A percentile compares a stretch with the other conserved stretches of the same genome.
These are phyloP conservation scores for Oreochromis tanganicae DNA, from an alignment of 2,113 vertebrate genomes.

Conservation along the genomic window DNA sequence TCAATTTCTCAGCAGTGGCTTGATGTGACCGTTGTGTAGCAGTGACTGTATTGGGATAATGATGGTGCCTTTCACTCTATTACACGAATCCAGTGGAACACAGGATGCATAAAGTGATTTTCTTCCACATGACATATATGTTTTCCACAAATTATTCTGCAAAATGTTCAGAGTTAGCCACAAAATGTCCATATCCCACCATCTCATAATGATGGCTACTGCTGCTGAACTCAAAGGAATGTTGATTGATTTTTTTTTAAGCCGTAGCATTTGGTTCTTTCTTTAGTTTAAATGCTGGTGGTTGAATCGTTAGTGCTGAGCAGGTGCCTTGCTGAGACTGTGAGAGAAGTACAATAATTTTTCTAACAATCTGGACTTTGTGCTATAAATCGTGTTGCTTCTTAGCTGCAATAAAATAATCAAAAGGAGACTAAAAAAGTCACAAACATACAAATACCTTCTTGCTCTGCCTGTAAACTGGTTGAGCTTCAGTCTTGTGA, in stretches of 20 bases:
- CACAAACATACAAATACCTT: neutral
- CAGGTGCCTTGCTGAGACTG: neutral
- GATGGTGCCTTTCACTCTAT: conserved; percentile 10
- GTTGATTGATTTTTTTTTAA: neutral
- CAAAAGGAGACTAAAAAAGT: neutral
- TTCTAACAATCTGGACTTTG: neutral
- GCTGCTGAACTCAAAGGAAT: neutral
- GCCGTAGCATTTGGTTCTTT: neutral
- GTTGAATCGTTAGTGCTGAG: neutral
- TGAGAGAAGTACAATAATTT: neutral
- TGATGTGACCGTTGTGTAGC: conserved; percentile 2
- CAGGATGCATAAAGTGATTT: neutral
- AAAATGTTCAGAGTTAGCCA: neutral
- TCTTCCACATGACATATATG: neutral
- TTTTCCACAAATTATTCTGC: neutral
- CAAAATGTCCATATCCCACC: neutral
- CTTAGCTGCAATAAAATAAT: neutral
- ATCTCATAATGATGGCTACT: neutral
- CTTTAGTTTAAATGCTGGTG: neutral
- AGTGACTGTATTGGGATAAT: conserved; percentile 19
- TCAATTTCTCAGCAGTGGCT: conserved; percentile 38
- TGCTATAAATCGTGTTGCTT: neutral
- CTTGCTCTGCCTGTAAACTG: neutral
- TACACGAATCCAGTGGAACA: conserved; percentile 12
- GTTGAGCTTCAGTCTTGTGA: neutral